phyloP scores from a whole-genome alignment of 2,797 vertebrate genomes.

The Macroramphosus scolopax region DNA sequence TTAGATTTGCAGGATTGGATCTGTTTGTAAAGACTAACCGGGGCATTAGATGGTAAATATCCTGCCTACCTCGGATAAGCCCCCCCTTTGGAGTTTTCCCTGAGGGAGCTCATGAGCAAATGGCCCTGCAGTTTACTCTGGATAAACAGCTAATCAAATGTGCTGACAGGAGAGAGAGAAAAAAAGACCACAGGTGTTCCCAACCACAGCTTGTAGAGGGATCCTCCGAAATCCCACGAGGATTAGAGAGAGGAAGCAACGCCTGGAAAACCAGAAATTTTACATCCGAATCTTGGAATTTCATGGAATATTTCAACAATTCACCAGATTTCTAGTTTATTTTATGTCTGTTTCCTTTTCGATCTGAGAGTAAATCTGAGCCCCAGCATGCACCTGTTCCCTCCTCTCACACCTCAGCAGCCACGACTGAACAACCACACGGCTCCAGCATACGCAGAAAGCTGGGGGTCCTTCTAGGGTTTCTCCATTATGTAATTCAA shows the following conservation, averaged over 20 bases:
- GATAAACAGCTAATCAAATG: constrained; percentile 63
- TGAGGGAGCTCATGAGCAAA: constrained; percentile 60
- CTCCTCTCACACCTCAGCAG: constrained; percentile 1
- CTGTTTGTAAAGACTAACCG: constrained; percentile 48
- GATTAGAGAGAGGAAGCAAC: no score
- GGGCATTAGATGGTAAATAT: constrained; percentile 51
- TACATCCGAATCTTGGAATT: no score
- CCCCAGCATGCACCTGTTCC: constrained; percentile 62
- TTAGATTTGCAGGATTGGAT: constrained; percentile 42
- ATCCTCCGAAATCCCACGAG: no score
- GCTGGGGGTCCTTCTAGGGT: constrained; percentile 47
- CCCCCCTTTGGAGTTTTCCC: constrained; percentile 39
- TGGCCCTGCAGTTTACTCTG: constrained; percentile 50
- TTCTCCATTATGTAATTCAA: constrained; percentile 71
- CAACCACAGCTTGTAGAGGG: no score
- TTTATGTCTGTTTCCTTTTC: no score
- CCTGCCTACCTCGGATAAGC: constrained; percentile 38
- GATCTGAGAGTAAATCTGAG: no score
- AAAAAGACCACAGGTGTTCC: no score
- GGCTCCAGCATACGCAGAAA: constrained; percentile 12
- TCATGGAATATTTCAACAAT: no score
- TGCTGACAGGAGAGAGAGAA: constrained; percentile 52
- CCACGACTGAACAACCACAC: constrained; percentile 6
- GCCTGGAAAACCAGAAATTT: no score
- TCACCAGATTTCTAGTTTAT: no score